Evolutionary conservation across 2,888 invertebrate genomes (phyloP).

Genomic region (Neoitamus cyanurus): DNA sequence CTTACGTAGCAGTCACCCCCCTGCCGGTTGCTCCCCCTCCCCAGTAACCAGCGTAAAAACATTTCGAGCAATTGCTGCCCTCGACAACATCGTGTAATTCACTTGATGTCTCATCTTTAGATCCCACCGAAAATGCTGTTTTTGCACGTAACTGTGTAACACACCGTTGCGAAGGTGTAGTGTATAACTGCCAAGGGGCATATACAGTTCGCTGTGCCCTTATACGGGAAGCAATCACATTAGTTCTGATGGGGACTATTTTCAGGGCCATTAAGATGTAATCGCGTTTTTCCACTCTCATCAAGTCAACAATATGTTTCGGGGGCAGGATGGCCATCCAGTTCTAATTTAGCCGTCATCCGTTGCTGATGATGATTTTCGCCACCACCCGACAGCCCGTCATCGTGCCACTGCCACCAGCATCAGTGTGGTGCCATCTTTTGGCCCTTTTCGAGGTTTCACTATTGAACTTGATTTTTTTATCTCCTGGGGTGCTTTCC

Average conservation of each 20-base stretch:
- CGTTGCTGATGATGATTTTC: neutral
- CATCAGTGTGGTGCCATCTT: neutral
- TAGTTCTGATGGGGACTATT: constrained; percentile 18
- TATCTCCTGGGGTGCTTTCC: neutral
- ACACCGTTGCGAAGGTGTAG: neutral
- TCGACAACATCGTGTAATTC: neutral
- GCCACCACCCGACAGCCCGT: neutral
- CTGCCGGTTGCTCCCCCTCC: neutral
- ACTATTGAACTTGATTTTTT: neutral
- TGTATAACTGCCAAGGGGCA: neutral
- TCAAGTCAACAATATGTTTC: neutral
- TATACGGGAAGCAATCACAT: constrained; percentile 9
- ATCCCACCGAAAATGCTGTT: neutral
- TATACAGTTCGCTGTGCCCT: neutral
- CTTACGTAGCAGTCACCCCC: neutral
- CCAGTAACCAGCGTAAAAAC: neutral
- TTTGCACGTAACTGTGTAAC: neutral
- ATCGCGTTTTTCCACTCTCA: constrained; percentile 5
- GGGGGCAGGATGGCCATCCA: neutral
- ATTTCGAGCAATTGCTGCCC: neutral
- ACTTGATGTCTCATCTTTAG: neutral
- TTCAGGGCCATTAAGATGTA: constrained; percentile 9
- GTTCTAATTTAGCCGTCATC: neutral
- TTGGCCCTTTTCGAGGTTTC: neutral
- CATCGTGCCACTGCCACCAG: neutral